Percentiles rank a stretch among this genome's conserved stretches.
These are phyloP conservation scores for Monodelphis domestica DNA, from an alignment of 2,797 vertebrate genomes.

Conservation along the genomic window DNA sequence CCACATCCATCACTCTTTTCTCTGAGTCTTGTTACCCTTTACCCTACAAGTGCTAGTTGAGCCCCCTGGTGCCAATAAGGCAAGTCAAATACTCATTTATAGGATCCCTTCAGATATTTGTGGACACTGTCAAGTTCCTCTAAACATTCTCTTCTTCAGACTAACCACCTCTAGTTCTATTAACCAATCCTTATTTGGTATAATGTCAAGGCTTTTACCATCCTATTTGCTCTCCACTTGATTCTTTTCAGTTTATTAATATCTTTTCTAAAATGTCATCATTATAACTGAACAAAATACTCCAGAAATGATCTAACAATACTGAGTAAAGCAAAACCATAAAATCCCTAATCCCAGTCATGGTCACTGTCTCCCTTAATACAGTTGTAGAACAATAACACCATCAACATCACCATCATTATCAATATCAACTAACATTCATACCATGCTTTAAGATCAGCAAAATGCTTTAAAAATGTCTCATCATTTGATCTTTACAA, in stretches of 20 bases:
- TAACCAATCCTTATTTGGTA: neutral
- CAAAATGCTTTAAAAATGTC: neutral
- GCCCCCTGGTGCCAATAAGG: neutral
- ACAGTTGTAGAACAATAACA: neutral
- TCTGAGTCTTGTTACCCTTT: neutral
- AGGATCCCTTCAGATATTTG: neutral
- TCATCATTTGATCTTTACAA: neutral
- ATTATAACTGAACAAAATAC: neutral
- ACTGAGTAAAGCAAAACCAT: neutral
- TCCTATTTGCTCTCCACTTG: too few relatives aligned
- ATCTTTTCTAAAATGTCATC: neutral
- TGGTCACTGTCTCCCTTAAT: neutral
- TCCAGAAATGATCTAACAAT: neutral
- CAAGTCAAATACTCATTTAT: neutral
- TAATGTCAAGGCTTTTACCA: too few relatives aligned
- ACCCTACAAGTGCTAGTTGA: neutral
- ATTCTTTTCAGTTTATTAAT: neutral
- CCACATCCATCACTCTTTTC: neutral
- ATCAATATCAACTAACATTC: neutral
- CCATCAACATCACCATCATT: neutral
- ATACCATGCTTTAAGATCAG: neutral
- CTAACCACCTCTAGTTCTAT: neutral
- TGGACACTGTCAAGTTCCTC: neutral
- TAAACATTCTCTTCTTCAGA: neutral
- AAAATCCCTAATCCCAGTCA: neutral